A percentile compares a stretch with the other conserved stretches of the same genome.
These are phyloP conservation scores for Pristionchus pacificus DNA, from an alignment of 1,140 invertebrate genomes.

Conservation along the genomic window DNA sequence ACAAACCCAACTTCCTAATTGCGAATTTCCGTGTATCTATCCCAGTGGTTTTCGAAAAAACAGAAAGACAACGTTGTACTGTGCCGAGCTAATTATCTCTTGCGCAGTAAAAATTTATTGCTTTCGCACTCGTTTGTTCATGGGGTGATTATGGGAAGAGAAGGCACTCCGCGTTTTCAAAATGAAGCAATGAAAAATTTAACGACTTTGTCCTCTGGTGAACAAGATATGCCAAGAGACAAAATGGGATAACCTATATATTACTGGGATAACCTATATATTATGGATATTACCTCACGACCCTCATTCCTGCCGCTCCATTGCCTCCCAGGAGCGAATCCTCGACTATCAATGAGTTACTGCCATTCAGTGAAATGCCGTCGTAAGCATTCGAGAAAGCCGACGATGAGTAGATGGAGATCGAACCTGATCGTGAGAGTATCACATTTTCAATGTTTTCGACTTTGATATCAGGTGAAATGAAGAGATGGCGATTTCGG, in stretches of 20 bases:
- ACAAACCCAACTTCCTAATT: too few species aligned
- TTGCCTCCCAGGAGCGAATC: not conserved
- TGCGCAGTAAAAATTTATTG: too few species aligned
- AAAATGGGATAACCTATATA: too few species aligned
- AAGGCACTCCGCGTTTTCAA: not conserved
- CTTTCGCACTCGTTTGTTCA: too few species aligned
- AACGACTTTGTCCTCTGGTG: not conserved
- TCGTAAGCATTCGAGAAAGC: not conserved
- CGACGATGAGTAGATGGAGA: not conserved
- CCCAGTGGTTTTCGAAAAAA: too few species aligned
- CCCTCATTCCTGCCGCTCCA: not conserved
- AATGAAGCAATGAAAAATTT: not conserved
- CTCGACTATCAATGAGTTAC: not conserved
- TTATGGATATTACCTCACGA: not conserved
- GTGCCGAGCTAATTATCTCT: too few species aligned
- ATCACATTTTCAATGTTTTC: not conserved
- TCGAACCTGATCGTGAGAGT: not conserved
- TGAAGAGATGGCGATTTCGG: too few species aligned
- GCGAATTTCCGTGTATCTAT: too few species aligned
- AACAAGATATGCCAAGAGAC: too few species aligned
- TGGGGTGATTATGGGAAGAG: not conserved
- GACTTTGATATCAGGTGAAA: too few species aligned
- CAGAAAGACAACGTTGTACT: too few species aligned
- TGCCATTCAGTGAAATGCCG: not conserved
- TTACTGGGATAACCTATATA: too few species aligned